A percentile compares a stretch with the other conserved stretches of the same genome.
Conservation (phyloP, 2,113 vertebrate genomes). For the Pygoscelis adeliae region DNA sequence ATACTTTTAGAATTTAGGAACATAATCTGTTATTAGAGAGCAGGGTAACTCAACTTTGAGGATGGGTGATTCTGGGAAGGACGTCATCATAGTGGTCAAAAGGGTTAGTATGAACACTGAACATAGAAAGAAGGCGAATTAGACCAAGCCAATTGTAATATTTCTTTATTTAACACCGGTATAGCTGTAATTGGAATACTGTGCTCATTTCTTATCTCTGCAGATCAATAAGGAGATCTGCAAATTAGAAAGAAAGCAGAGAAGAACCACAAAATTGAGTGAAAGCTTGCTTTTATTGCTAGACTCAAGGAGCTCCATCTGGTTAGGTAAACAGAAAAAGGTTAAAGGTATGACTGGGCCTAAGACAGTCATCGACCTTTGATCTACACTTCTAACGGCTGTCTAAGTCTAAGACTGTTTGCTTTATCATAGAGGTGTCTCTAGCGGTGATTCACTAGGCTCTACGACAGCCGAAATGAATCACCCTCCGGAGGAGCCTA, state of each 20-base stretch:
- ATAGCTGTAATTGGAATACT: not conserved
- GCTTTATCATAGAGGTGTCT: not conserved
- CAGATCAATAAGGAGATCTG: not conserved
- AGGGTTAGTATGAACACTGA: not conserved
- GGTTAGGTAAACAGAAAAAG: not conserved
- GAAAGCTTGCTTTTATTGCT: not conserved
- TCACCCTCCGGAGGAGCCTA: accelerated
- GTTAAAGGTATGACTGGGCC: not conserved
- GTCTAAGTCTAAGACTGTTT: not conserved
- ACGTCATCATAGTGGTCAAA: not conserved
- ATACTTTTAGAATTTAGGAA: not conserved
- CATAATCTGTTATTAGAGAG: accelerated
- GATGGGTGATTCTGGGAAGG: not conserved
- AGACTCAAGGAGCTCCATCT: not conserved
- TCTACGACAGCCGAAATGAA: not conserved
- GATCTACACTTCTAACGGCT: not conserved
- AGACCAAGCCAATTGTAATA: not conserved
- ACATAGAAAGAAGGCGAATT: not conserved
- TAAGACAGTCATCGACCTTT: not conserved
- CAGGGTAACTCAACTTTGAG: not conserved
- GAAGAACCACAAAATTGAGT: not conserved
- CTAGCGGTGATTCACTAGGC: not conserved
- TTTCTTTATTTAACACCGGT: not conserved
- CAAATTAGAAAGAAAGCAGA: not conserved
- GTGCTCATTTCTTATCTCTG: not conserved